A percentile compares a stretch with the other conserved stretches of the same genome.
Conservation (phyloP, 2,888 invertebrate species). For the Hyles lineata region DNA sequence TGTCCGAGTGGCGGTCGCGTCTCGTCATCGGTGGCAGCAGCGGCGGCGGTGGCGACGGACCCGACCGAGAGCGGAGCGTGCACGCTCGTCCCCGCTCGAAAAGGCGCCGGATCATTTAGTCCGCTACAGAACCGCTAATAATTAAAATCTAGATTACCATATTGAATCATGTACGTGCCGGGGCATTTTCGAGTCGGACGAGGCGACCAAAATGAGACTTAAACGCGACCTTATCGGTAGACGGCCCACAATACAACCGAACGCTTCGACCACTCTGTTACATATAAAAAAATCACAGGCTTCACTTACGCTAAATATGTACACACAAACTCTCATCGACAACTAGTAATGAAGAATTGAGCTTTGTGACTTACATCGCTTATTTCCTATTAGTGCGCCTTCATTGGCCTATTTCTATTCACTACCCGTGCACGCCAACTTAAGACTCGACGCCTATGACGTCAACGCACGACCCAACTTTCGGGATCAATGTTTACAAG, state of each 20-base stretch:
- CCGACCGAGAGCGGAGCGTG: constrained; percentile 15
- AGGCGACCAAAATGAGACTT: constrained; percentile 49
- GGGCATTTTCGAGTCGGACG: constrained; percentile 52
- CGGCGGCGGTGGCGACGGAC: constrained; percentile 30
- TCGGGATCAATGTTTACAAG: constrained; percentile 6
- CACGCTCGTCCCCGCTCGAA: constrained; percentile 8
- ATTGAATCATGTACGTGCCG: constrained; percentile 41
- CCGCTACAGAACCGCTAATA: constrained; percentile 11
- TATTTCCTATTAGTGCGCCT: constrained; percentile 65
- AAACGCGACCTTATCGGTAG: constrained; percentile 43
- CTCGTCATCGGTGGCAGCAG: constrained; percentile 41
- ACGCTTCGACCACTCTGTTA: constrained; percentile 67
- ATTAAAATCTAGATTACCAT: constrained; percentile 32
- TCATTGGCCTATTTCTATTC: constrained; percentile 60
- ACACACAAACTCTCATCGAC: constrained; percentile 80
- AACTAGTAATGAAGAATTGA: constrained; percentile 76
- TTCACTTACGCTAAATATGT: constrained; percentile 83
- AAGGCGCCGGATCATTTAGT: constrained; percentile 11
- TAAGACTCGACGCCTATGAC: constrained; percentile 27
- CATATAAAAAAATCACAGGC: constrained; percentile 75
- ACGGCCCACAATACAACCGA: constrained; percentile 58
- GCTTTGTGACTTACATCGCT: constrained; percentile 75
- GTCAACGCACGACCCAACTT: constrained; percentile 22
- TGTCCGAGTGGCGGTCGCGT: constrained; percentile 48
- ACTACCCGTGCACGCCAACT: constrained; percentile 31